Evolutionary conservation across 2,797 vertebrate genomes (phyloP), one percentile per base, ranked within the genome.

Genomic region (Tiaroga cobitis): DNA sequence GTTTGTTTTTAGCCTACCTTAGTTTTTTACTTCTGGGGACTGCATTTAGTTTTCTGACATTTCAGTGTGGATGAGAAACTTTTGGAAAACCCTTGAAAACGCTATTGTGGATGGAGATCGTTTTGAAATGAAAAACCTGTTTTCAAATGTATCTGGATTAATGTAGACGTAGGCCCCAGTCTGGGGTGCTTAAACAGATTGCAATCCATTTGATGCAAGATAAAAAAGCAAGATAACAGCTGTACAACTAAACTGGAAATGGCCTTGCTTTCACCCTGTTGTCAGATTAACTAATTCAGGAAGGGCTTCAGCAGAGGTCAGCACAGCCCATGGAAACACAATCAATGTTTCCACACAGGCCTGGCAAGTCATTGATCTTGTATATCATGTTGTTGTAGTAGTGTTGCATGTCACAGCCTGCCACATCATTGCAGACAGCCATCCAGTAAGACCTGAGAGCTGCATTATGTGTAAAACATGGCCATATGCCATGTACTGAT

Each of bases 281-380:
- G 56, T 68, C 7, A 77, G n/a, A 78, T 69, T 63, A 82, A 46
- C 56, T 74, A 59, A 24, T 81, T 83, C 73, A 70, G 8, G 56
- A 84, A 83, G 49, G 59, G 87, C 74, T 84, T 84, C 81, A 87
- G 63, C 32, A 34, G 43, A 74, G 81, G 73, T 82, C 54, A 49
- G 69, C 29, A 39, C 4, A 54, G 37, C 3, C 76, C 15, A 61
- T 21, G 15, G 69, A 75, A 51, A 26, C 37, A 29, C 59, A 87
- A 84, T 85, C 75, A 75, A 85, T 80, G 81, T 82, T 54, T 70
- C 63, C 26, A 32, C n/a, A 43, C 9, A 37, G 9, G 61, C 43
- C 65, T 49, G 15, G 37, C 51, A 70, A 80, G 59, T 29, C 49
- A 82, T 65, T 80, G 85, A 85, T 85, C 85, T 73, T 51, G 24